Percentiles rank a stretch among this genome's conserved stretches.
Conservation (phyloP, 1,140 invertebrate genomes). For the Apis dorsata region DNA sequence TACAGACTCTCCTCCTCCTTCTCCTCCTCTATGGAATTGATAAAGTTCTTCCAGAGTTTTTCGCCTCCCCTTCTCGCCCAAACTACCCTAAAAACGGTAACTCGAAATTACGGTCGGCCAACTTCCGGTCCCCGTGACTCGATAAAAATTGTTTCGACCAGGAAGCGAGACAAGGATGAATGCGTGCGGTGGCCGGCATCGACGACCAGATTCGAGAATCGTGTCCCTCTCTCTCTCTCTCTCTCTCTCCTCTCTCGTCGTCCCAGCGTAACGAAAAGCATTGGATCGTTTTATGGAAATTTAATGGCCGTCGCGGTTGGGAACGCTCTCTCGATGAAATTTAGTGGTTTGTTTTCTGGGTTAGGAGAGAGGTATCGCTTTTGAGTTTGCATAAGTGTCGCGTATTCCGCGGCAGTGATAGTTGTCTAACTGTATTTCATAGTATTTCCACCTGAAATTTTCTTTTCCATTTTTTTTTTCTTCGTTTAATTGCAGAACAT, state of each 20-base stretch:
- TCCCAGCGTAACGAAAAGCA: background rate
- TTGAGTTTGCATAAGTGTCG: no score
- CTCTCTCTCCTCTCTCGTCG: background rate
- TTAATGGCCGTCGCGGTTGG: background rate
- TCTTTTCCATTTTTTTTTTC: no score
- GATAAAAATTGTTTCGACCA: conserved; percentile 27
- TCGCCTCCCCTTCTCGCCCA: background rate
- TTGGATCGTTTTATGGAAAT: background rate
- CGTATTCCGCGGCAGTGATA: no score
- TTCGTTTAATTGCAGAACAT: no score
- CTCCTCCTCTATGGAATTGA: conserved; percentile 36
- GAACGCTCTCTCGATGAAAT: background rate
- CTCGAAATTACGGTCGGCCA: conserved; percentile 22
- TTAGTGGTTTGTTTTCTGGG: background rate
- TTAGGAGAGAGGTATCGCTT: background rate
- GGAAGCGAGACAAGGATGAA: background rate
- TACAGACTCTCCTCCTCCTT: conserved; percentile 14
- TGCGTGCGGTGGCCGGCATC: background rate
- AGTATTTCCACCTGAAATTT: no score
- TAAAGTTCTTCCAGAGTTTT: conserved; percentile 40
- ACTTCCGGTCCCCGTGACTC: conserved; percentile 16
- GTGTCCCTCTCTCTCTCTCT: no score
- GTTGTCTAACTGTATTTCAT: no score
- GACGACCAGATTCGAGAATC: background rate
- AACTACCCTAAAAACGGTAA: conserved; percentile 13